These are phyloP conservation scores for Neodiprion lecontei DNA, from an alignment of 1,140 invertebrate genomes.

Conservation along the genomic window DNA sequence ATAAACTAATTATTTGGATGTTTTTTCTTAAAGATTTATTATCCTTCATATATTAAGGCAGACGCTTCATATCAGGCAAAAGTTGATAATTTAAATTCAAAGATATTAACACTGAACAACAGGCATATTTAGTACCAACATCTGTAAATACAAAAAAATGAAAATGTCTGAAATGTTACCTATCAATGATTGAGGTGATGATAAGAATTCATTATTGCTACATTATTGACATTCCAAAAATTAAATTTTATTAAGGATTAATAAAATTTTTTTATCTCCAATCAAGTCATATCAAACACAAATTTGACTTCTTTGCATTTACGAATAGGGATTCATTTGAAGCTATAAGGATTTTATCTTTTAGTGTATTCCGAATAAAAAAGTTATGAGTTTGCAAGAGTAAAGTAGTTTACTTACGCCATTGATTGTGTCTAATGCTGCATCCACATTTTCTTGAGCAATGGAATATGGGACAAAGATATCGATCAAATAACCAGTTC, in stretches of 20 bases:
- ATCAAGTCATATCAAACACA: too few species aligned
- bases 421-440: constrained; percentile 68
- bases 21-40: not conserved
- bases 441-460: constrained; percentile 64
- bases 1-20: not conserved
- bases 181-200: not conserved
- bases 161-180: not conserved
- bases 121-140: constrained; percentile 48
- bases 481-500: constrained; percentile 69
- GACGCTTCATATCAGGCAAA: not conserved
- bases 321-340: not conserved
- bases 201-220: constrained; percentile 16
- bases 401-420: constrained; percentile 58
- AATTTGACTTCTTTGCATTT: constrained; percentile 6
- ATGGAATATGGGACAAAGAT: constrained; percentile 72
- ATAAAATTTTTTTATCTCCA: too few species aligned
- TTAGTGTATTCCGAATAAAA: constrained; percentile 9
- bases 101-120: not conserved
- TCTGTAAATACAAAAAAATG: constrained; percentile 41
- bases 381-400: constrained; percentile 1
- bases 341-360: not conserved
- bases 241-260: too few species aligned
- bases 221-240: not conserved
- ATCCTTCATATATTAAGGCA: not conserved
- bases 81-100: not conserved